Base-by-base conservation (phyloP, 2,888 invertebrate species). In the Ditula angustiorana region DNA sequence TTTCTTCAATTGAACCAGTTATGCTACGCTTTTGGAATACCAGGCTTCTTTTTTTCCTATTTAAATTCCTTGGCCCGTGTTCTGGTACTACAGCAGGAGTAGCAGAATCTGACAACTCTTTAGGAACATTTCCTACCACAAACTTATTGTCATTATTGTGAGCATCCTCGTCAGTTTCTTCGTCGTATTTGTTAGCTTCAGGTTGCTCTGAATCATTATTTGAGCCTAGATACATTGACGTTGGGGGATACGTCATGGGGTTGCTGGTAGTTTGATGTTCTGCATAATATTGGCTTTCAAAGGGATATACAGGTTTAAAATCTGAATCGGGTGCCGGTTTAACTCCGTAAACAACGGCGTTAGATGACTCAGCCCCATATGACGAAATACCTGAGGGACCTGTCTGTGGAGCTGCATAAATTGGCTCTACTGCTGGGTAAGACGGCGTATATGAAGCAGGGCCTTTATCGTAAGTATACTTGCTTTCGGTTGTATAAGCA, bases 51-150 rank as follows among this genome's bases (percentile, higher is more conserved):
- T 69, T 83, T 62, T 78, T 85, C 58, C 87, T 84, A 56, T 74
- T 76, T 13, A 93, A 70, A 63, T 90, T 93, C 74, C 95, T 86
- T 0, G 95, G 95, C 0, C 95, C 95, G 79, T 95, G 95, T 82
- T 95, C 95, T 0, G 95, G 95, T 3, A 95, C 95, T 4, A 94
- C 92, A 3, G 93, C 94, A 0, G 95, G 94, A 1, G 94, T 94
- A 1, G 87, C 93, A 28, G 92, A 86, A 63, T 94, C 93, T 41
- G 83, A 78, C 47, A 93, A 74, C 66, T 95, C 95, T 77, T 95
- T 95, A 0, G 95, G 95, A 0, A 95, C 88, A 73, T 93, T 95
- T 0, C 95, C 95, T 1, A 95, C 95, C 0, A 95, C 95, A 80
- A 95, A 95, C 77, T 95, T 94, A 53, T 86, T 90, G 35, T 92